These are phyloP conservation scores for Yasuhikotakia modesta DNA, from an alignment of 2,797 vertebrate species.

Conservation along the genomic window DNA sequence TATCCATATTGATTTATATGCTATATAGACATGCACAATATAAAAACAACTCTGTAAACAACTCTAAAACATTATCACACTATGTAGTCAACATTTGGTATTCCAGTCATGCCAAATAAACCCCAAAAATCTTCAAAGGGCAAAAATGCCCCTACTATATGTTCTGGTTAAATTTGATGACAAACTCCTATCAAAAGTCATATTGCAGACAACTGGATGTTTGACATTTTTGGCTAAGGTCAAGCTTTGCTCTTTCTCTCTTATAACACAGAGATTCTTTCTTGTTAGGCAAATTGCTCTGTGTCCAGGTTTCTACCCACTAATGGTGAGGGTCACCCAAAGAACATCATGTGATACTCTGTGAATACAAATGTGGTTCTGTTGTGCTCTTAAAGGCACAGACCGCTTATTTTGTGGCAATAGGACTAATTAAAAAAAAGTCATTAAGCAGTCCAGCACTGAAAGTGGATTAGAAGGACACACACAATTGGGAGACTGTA, in stretches of 20 bases:
- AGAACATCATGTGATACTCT: slow-evolving; percentile 66
- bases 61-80: not conserved
- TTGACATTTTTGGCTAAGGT: slow-evolving; percentile 51
- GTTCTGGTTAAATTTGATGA: slow-evolving; percentile 43
- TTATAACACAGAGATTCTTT: slow-evolving; percentile 61
- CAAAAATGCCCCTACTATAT: slow-evolving; percentile 12
- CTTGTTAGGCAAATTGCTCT: slow-evolving; percentile 68
- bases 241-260: slow-evolving; percentile 58
- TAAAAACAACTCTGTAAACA: too few species aligned
- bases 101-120: slow-evolving; percentile 12
- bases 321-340: slow-evolving; percentile 69
- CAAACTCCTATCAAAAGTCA: slow-evolving; percentile 37
- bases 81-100: slow-evolving; percentile 17
- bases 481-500: slow-evolving; percentile 15
- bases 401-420: slow-evolving; percentile 68
- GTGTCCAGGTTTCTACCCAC: slow-evolving; percentile 63
- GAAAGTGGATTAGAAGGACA: slow-evolving; percentile 72
- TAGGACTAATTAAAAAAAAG: slow-evolving; percentile 74
- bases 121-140: slow-evolving; percentile 31
- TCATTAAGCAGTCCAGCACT: slow-evolving; percentile 71
- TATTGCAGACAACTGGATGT: slow-evolving; percentile 37
- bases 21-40: not conserved
- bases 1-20: too few species aligned
- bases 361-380: slow-evolving; percentile 72
- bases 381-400: slow-evolving; percentile 69